Evolutionary conservation across 2,797 vertebrate genomes (phyloP), one percentile per base, ranked within the genome.

Genomic region (Gymnoscopelus braueri): DNA sequence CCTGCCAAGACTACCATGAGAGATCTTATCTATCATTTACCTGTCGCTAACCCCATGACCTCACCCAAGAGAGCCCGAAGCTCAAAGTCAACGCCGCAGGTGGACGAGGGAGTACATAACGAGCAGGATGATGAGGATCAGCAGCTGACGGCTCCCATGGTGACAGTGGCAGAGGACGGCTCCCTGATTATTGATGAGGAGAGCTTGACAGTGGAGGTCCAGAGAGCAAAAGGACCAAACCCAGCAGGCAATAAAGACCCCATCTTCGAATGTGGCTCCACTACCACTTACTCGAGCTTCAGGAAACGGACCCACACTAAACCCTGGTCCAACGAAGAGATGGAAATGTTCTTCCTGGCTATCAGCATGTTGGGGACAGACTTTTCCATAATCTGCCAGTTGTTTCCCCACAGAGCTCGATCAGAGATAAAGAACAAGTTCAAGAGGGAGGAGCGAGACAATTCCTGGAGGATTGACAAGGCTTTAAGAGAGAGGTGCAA

Each of bases 341-440:
- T 97, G 0, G 97, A 99, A 79, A 96, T 99, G 97, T 99, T 98
- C 89, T 99, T 96, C 86, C 87, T 99, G 90, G 97, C 98, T 13
- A 94, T 99, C 61, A 98, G 96, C 86, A 99, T 99, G 97, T 97
- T 99, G 74, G 97, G 98, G 82, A 99, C 96, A 8, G 98, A 99
- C 88, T 99, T 99, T 72, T 97, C 97, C 57, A 96, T 99, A 95
- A 99, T 99, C 53, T 95, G 96, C 55, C 96, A 95, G 35, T 94
- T 99, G 53, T 99, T 99, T 92, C 96, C 97, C 82, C 96, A 97
- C 76, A 95, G 97, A 92, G 91, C 91, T 80, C 96, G 98, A 67
- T 88, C 94, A 56, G 97, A 99, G 91, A 99, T 99, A 87, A 98
- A 98, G 98, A 99, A 99, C 92, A 99, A 99, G 90, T 99, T 99